Evolutionary conservation across 2,113 vertebrate genomes (phyloP).

Genomic region (Trogon melanurus): DNA sequence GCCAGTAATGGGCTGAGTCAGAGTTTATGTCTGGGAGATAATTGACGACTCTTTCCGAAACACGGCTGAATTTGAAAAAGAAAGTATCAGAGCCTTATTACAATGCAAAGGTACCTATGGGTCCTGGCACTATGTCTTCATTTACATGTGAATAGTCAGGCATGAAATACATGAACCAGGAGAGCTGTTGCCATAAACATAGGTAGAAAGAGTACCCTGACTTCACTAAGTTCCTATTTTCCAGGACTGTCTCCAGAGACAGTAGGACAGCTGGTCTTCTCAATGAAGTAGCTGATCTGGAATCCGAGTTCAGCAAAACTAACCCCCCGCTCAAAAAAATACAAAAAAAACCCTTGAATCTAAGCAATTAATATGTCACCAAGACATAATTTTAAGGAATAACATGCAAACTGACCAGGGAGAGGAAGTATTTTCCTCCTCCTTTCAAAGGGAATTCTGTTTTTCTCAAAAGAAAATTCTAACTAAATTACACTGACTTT

Average conservation of each 20-base stretch:
- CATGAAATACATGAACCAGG: neutral
- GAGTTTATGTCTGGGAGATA: neutral
- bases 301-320: constrained; percentile 2
- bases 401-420: constrained; percentile 32
- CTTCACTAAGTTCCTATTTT: neutral
- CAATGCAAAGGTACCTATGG: neutral
- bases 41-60: neutral
- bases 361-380: constrained; percentile 32
- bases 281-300: constrained; percentile 32
- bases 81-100: neutral
- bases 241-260: neutral
- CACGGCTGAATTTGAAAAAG: neutral
- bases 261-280: constrained; percentile 13
- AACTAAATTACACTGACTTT: neutral
- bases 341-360: neutral
- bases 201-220: neutral
- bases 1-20: neutral
- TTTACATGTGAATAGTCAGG: neutral
- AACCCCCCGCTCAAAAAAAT: neutral
- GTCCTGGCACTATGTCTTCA: neutral
- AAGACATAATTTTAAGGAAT: constrained; percentile 55
- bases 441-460: constrained; percentile 8
- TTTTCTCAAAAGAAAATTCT: constrained; percentile 41
- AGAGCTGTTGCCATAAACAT: neutral
- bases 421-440: constrained; percentile 15